Percentiles rank a stretch among this genome's conserved stretches.
Conservation (phyloP, 2,888 invertebrate genomes). For the Philereme vetulata region DNA sequence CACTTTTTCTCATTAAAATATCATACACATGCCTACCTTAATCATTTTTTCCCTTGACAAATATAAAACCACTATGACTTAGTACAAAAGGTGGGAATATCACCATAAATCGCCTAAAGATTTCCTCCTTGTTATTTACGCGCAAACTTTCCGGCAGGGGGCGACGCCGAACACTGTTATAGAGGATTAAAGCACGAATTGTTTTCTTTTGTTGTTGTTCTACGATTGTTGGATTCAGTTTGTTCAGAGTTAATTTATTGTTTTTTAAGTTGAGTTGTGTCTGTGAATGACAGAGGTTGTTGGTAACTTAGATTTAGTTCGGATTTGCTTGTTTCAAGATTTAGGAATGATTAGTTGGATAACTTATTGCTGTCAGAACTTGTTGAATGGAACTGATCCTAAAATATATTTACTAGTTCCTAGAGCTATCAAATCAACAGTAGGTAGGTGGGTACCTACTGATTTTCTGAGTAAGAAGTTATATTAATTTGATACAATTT, state of each 20-base stretch:
- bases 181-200: slow-evolving; percentile 39
- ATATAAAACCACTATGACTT: slow-evolving; percentile 32
- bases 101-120: slow-evolving; percentile 39
- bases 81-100: slow-evolving; percentile 41
- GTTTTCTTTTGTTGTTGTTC: slow-evolving; percentile 39
- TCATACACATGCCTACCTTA: too few relatives aligned
- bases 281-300: slow-evolving; percentile 26
- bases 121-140: slow-evolving; percentile 36
- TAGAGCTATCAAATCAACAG: background rate
- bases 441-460: too few relatives aligned
- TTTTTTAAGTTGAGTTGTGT: slow-evolving; percentile 22
- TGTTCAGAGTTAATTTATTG: slow-evolving; percentile 35
- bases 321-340: slow-evolving; percentile 13
- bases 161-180: slow-evolving; percentile 34
- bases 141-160: slow-evolving; percentile 32
- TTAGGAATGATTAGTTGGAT: slow-evolving; percentile 16
- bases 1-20: too few relatives aligned
- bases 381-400: slow-evolving; percentile 3
- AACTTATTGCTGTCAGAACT: slow-evolving; percentile 8
- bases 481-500: too few relatives aligned
- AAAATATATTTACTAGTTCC: background rate
- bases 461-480: too few relatives aligned
- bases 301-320: slow-evolving; percentile 29
- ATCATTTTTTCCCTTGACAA: background rate
- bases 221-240: slow-evolving; percentile 28